Evolutionary conservation across 2,113 vertebrate genomes (phyloP).

Genomic region (Cochlearius cochlearius): DNA sequence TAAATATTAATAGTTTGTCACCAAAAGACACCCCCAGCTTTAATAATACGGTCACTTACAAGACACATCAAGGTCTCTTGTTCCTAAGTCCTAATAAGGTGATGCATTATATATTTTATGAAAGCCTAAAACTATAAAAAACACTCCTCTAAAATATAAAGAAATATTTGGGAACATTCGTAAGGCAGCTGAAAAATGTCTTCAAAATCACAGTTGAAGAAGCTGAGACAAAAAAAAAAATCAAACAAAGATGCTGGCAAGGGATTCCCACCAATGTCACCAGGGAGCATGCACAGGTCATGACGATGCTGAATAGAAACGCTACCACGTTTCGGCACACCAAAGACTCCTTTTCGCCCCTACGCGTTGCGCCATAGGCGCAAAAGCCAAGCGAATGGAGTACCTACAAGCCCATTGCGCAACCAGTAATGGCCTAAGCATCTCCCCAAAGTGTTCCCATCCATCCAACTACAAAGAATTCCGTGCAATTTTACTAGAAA

Average conservation of each 20-base stretch:
- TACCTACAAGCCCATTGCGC: accelerated
- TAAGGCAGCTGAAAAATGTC: accelerated
- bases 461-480: not conserved
- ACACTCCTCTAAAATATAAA: not conserved
- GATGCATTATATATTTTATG: not conserved
- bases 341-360: not conserved
- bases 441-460: not conserved
- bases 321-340: accelerated
- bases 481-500: not conserved
- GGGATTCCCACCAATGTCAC: not conserved
- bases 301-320: accelerated
- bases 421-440: not conserved
- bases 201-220: not conserved
- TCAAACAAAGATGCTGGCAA: not conserved
- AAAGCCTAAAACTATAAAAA: not conserved
- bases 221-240: not conserved
- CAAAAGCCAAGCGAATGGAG: not conserved
- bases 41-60: not conserved
- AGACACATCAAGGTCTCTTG: not conserved
- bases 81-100: not conserved
- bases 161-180: accelerated
- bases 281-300: accelerated
- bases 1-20: constrained; percentile 53
- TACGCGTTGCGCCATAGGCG: accelerated
- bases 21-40: not conserved